phyloP scores from a whole-genome alignment of 2,113 vertebrate genomes.

The Himantopus leucocephalus region DNA sequence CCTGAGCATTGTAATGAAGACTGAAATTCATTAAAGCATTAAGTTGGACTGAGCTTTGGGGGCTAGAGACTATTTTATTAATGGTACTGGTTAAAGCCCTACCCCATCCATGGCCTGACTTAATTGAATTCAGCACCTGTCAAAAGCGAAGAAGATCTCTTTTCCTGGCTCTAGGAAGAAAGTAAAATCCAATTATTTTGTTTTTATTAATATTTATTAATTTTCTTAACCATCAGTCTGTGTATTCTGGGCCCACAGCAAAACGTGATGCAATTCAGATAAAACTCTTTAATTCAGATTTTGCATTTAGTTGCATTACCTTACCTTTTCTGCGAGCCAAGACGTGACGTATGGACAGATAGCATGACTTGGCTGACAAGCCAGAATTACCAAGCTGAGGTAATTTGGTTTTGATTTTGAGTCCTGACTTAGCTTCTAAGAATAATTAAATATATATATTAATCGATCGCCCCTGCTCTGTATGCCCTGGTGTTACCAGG shows the following conservation, averaged over 20 bases:
- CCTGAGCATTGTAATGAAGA: not conserved
- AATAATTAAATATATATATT: not conserved
- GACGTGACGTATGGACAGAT: not conserved
- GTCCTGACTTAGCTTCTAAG: not conserved
- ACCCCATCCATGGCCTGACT: not conserved
- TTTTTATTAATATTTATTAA: not conserved
- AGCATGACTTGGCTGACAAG: not conserved
- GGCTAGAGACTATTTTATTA: not conserved
- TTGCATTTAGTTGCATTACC: not conserved
- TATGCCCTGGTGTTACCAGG: too few relatives aligned
- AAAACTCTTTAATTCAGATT: not conserved
- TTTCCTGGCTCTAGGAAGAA: not conserved
- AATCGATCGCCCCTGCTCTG: not conserved
- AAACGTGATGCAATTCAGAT: not conserved
- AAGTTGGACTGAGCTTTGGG: not conserved
- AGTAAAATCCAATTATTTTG: not conserved
- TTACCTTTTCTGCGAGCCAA: not conserved
- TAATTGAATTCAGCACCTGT: not conserved
- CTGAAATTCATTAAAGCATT: not conserved
- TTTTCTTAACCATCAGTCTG: not conserved
- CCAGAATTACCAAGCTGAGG: not conserved
- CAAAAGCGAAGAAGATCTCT: not conserved
- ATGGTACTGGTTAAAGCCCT: not conserved
- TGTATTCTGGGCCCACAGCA: not conserved
- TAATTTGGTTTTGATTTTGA: not conserved